These are phyloP conservation scores for Listrodromus nycthemerus DNA, from an alignment of 2,888 invertebrate species.

Conservation along the genomic window DNA sequence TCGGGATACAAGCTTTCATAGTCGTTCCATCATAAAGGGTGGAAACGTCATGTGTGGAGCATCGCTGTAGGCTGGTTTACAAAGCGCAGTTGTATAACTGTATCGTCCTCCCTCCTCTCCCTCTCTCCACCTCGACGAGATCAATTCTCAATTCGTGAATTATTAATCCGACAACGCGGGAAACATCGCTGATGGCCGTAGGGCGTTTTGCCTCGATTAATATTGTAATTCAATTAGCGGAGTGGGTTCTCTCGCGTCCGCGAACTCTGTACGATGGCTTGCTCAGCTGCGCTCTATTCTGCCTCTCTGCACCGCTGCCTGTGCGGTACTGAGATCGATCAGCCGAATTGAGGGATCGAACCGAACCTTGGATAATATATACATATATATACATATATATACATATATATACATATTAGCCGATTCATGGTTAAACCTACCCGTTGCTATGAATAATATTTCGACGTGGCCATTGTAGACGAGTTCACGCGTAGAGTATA, in stretches of 20 bases:
- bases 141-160: constrained; percentile 70
- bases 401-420: constrained; percentile 29
- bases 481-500: constrained; percentile 9
- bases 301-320: constrained; percentile 17
- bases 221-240: constrained; percentile 72
- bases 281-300: constrained; percentile 24
- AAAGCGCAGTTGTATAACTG: constrained; percentile 45
- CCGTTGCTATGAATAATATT: constrained; percentile 63
- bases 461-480: constrained; percentile 50
- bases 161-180: constrained; percentile 71
- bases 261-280: constrained; percentile 51
- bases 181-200: constrained; percentile 62
- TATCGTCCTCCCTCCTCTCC: neutral
- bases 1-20: constrained; percentile 35
- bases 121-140: constrained; percentile 38
- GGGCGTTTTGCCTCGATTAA: constrained; percentile 70
- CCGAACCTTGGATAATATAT: constrained; percentile 45
- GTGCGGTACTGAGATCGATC: constrained; percentile 45
- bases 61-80: constrained; percentile 1
- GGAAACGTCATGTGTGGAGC: constrained; percentile 37
- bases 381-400: constrained; percentile 19
- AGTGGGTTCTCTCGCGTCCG: constrained; percentile 44
- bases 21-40: constrained; percentile 24
- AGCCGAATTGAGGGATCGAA: constrained; percentile 57
- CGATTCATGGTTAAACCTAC: constrained; percentile 46